Base-by-base conservation (phyloP, 2,113 vertebrate species). In the Macquaria ambigua region DNA sequence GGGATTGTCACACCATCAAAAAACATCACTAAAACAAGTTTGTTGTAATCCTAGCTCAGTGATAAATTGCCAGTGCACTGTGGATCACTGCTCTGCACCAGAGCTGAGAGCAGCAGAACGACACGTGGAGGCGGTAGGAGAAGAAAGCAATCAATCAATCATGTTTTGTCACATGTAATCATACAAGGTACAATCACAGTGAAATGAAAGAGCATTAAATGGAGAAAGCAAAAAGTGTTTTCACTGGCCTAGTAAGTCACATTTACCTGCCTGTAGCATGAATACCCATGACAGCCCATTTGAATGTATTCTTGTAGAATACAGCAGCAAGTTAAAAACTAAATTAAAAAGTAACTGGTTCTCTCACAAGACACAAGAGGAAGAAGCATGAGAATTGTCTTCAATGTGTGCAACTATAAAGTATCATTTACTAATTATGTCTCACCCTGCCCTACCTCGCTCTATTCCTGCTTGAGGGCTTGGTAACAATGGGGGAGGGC, bases 21-120 rank as follows among this genome's bases (percentile, higher is more conserved):
- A 82, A 52, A 11, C 28, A 64, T 52, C 55, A 41, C 21, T 3
- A 75, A 28, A 11, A 48, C 18, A 1, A 64, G 11, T 74, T 74
- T 69, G 39, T 14, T 64, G 56, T 46, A 46, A 74, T 23, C 28
- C 48, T 31, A n/a, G n/a, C 56, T 78, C 18, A 61, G 66, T 61
- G 34, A 73, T 48, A 12, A 72, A 76, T 68, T 37, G 46, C 37
- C 55, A 55, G 8, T 48, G 23, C 14, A 55, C 43, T 62, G 23
- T 48, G 15, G 46, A 48, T 1, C 14, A 48, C 46, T 48, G 14
- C 14, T 48, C 46, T 48, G 15, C 4, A 48, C 14, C 46, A 48
- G 46, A 15, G 4, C 46, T 5, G 46, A 48, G 46, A 12, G 46
- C 46, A 46, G 46, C 46, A 48, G 46, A 48, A 15, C 1, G 5